phyloP scores from a whole-genome alignment of 2,113 vertebrate species.

The Eulacestoma nigropectus region DNA sequence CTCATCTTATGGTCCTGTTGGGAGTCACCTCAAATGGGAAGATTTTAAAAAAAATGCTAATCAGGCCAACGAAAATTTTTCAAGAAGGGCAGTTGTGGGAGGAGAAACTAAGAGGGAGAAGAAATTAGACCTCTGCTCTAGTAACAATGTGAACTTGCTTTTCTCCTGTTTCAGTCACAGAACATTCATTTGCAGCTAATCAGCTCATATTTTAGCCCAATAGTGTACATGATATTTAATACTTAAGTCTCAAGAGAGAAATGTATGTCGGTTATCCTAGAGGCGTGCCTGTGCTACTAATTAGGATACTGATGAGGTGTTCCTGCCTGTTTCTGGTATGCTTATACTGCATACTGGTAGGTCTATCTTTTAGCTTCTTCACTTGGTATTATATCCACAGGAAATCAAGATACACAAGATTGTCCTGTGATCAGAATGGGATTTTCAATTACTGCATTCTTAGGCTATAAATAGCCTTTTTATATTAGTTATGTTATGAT shows the following conservation, averaged over 20 bases:
- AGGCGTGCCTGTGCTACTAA: constrained; percentile 1
- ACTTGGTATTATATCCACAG: not conserved
- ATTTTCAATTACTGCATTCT: constrained; percentile 11
- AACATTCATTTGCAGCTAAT: constrained; percentile 6
- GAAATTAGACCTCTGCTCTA: constrained; percentile 40
- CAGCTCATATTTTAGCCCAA: constrained; percentile 3
- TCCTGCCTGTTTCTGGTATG: not conserved
- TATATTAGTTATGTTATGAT: constrained; percentile 18
- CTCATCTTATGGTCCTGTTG: not conserved
- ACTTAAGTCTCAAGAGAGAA: not conserved
- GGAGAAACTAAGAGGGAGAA: not conserved
- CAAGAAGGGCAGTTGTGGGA: constrained; percentile 5
- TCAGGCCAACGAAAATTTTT: constrained; percentile 35
- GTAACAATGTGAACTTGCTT: not conserved
- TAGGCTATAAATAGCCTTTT: constrained; percentile 50
- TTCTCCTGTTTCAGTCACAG: not conserved
- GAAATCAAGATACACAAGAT: not conserved
- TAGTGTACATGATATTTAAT: not conserved
- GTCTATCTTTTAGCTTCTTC: not conserved
- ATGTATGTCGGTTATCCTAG: not conserved
- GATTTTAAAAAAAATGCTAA: not conserved
- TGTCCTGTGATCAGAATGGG: not conserved
- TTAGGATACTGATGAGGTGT: not conserved
- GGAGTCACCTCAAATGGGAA: not conserved
- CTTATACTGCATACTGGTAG: not conserved